Conservation (phyloP, 2,888 invertebrate genomes). For the Perizoma flavofasciatum region DNA sequence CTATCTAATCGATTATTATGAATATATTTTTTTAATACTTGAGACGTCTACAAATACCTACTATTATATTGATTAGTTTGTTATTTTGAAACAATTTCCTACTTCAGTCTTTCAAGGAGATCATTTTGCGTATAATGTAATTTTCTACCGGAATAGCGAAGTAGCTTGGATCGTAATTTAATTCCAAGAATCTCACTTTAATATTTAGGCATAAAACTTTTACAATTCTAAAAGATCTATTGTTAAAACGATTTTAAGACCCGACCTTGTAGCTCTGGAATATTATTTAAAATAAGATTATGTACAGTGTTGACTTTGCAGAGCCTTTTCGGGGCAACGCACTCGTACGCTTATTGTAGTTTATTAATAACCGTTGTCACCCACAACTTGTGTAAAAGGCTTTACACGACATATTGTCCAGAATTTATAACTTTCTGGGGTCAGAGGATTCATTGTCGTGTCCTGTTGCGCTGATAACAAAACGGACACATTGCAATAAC, state of each 20-base stretch:
- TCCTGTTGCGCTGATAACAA: slow-evolving; percentile 14
- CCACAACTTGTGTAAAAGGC: slow-evolving; percentile 30
- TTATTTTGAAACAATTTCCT: too few relatives aligned
- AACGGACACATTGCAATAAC: neutral
- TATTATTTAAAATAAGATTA: slow-evolving; percentile 20
- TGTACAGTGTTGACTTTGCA: slow-evolving; percentile 21
- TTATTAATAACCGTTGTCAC: slow-evolving; percentile 53
- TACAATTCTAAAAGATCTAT: neutral
- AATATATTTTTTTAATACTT: too few relatives aligned
- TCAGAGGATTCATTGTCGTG: slow-evolving; percentile 16
- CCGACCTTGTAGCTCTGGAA: slow-evolving; percentile 25
- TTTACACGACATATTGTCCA: slow-evolving; percentile 8
- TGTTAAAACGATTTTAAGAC: neutral
- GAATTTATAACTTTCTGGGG: slow-evolving; percentile 20
- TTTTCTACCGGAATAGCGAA: too few relatives aligned
- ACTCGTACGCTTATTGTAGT: slow-evolving; percentile 53
- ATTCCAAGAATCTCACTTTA: too few relatives aligned
- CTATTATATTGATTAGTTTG: too few relatives aligned
- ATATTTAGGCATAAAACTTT: too few relatives aligned
- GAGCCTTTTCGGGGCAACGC: slow-evolving; percentile 48
- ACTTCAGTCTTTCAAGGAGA: too few relatives aligned
- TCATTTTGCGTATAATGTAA: too few relatives aligned
- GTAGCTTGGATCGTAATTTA: too few relatives aligned
- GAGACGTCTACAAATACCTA: too few relatives aligned
- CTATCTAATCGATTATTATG: too few relatives aligned